Base-by-base conservation (phyloP, 2,113 vertebrate species). In the Hippocampus barbouri region DNA sequence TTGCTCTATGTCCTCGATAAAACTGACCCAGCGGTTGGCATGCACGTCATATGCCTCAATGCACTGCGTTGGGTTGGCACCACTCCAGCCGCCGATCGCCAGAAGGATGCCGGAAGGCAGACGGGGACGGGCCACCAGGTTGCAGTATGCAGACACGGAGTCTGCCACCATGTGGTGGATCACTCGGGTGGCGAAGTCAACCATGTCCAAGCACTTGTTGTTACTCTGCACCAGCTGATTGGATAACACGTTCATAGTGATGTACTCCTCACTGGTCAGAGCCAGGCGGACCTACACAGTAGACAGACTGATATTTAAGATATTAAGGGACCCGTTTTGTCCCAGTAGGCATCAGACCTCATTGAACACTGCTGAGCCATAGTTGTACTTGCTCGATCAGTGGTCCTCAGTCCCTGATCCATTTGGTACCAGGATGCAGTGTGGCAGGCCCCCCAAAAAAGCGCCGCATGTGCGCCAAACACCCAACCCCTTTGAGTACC, bases 201-300 rank as follows among this genome's bases (percentile, higher is more conserved):
- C 1, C 4, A 72, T 60, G 2, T 18, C 0, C 4, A 0, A 1
- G 54, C 71, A 79, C 0, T 41, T 21, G 4, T 3, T 0, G 41
- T 47, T 77, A 11, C 5, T 70, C 1, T 5, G 49, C 68, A 82
- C 67, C 20, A 87, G 54, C 8, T 69, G 23, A 69, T 56, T 83
- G 21, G 56, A 27, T 12, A 56, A 10, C 25, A 84, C 57, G 3
- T 63, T 53, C 6, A 2, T 0, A 1, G 0, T 68, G 23, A 87
- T 18, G 68, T 70, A 81, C 0, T 80, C 62, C 0, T 0, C 0
- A 68, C 21, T 27, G 4, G 25, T 61, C 27, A 78, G 30, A 2
- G n/a, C 73, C 18, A 87, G 57, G 12, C 81, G 57, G 5, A 85
- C 61, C 87, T 85, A 21, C 7, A 69, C 6, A 72, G 6, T 51